A percentile compares a stretch with the other conserved stretches of the same genome.
phyloP scores from a whole-genome alignment of 2,113 vertebrate species.

The Catharus fuscescens region DNA sequence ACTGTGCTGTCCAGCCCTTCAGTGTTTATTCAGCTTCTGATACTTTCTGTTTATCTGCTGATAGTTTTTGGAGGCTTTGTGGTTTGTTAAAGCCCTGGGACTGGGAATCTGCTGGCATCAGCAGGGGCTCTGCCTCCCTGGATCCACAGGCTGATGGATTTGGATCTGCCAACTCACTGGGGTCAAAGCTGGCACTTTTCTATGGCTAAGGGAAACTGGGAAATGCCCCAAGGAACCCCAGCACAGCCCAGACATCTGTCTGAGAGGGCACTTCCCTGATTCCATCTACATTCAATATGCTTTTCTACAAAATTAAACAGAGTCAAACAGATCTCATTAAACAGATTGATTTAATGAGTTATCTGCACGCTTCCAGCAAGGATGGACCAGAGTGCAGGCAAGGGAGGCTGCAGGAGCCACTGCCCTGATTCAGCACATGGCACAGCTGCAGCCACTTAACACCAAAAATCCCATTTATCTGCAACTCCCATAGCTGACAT shows the following conservation, averaged over 20 bases:
- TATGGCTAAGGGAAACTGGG: not conserved
- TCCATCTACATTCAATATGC: not conserved
- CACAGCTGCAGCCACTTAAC: not conserved
- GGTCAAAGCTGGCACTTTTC: not conserved
- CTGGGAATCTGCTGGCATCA: not conserved
- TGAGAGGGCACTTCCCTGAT: not conserved
- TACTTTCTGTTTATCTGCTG: not conserved
- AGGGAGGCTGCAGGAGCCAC: not conserved
- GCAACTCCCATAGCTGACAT: not conserved
- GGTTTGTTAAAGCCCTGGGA: not conserved
- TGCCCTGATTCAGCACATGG: not conserved
- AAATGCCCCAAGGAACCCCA: not conserved
- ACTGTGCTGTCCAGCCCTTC: not conserved
- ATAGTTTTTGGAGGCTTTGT: not conserved
- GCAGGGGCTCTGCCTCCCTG: not conserved
- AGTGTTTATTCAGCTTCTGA: not conserved
- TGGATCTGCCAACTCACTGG: not conserved
- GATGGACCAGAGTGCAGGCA: not conserved
- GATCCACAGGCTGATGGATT: not conserved
- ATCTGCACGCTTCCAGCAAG: fast-evolving
- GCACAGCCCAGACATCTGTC: not conserved
- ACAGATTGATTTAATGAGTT: not conserved
- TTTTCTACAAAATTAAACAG: not conserved
- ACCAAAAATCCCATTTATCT: not conserved
- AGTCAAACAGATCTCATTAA: not conserved